Percentiles rank a stretch among this genome's conserved stretches.
Evolutionary conservation across 2,113 vertebrate genomes (phyloP).

Genomic region (Eidolon helvum): DNA sequence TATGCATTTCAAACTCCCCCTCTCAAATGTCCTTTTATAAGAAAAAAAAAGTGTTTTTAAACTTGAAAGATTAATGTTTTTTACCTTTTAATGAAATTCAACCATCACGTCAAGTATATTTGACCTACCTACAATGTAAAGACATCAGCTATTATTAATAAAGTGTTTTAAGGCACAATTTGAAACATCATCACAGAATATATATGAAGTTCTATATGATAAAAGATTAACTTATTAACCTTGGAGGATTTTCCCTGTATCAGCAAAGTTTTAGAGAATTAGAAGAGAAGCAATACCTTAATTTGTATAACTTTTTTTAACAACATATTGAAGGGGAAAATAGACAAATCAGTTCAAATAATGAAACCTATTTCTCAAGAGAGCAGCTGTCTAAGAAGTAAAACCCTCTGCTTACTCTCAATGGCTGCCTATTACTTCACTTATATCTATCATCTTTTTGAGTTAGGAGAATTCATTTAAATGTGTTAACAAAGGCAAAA

Average conservation of each 20-base stretch:
- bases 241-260: conserved; percentile 20
- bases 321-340: background rate
- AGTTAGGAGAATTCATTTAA: background rate
- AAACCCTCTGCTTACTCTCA: background rate
- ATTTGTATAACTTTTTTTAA: conserved; percentile 1
- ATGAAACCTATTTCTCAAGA: background rate
- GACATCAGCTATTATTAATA: conserved; percentile 64
- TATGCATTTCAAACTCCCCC: background rate
- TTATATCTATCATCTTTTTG: background rate
- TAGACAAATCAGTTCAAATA: background rate
- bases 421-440: background rate
- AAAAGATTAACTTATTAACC: background rate
- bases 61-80: conserved; percentile 35
- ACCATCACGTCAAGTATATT: conserved; percentile 45
- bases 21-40: background rate
- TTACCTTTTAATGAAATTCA: conserved; percentile 57
- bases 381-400: background rate
- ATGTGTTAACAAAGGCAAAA: background rate
- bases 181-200: conserved; percentile 31
- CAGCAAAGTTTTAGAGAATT: conserved; percentile 44
- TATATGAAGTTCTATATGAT: conserved; percentile 35
- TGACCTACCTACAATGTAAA: conserved; percentile 68
- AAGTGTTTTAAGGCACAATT: conserved; percentile 66
- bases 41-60: background rate
- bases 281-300: background rate